phyloP scores from a whole-genome alignment of 1,140 invertebrate species.

The Euwallacea fornicatus region DNA sequence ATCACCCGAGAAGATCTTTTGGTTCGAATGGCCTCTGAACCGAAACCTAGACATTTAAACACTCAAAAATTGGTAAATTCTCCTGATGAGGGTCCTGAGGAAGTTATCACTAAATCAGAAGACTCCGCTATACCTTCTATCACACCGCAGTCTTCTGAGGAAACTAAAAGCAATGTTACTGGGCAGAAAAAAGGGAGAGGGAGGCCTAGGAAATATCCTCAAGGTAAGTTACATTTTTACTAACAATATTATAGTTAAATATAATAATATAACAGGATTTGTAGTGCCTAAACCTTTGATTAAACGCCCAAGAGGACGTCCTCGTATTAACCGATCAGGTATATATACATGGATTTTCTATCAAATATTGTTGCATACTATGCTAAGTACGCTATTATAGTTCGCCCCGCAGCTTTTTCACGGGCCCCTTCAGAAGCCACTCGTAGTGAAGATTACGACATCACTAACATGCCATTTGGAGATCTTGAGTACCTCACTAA shows the following conservation, averaged over 20 bases:
- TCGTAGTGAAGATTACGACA: conserved; percentile 57
- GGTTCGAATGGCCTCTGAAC: conserved; percentile 1
- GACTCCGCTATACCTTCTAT: no score
- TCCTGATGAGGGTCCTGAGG: no score
- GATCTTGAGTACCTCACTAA: conserved; percentile 60
- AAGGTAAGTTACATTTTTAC: conserved; percentile 11
- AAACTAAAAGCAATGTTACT: background rate
- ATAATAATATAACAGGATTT: conserved; percentile 4
- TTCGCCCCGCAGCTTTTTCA: background rate
- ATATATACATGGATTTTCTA: no score
- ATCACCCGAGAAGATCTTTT: conserved; percentile 27
- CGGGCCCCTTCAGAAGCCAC: background rate
- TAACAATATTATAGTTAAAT: background rate
- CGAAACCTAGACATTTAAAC: background rate
- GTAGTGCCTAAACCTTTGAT: conserved; percentile 35
- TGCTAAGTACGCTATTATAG: background rate
- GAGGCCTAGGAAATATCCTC: conserved; percentile 42
- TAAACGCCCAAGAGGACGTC: conserved; percentile 42
- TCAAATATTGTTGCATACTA: no score
- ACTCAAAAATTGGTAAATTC: background rate
- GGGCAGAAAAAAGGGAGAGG: conserved; percentile 40
- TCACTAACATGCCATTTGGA: conserved; percentile 59
- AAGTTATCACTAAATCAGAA: no score
- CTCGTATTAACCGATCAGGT: conserved; percentile 18
- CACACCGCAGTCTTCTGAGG: background rate